Evolutionary conservation across 2,113 vertebrate species (phyloP).

Genomic region (Eclectus roratus): DNA sequence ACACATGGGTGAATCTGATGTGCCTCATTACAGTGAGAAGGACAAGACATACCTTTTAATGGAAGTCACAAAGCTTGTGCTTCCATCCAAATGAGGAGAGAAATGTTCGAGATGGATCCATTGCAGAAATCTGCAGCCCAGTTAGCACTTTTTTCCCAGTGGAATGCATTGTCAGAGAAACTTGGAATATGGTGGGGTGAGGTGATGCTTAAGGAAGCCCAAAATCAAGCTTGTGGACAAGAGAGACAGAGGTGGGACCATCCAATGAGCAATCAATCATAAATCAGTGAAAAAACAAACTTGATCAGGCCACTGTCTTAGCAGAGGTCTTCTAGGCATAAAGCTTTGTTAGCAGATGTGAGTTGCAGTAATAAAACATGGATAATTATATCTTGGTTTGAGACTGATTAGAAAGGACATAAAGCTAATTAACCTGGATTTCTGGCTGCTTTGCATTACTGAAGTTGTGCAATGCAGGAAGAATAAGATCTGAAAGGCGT

Average conservation of each 20-base stretch:
- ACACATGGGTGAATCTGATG: background rate
- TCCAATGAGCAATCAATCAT: background rate
- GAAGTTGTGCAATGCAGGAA: background rate
- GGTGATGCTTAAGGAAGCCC: background rate
- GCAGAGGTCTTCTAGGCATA: background rate
- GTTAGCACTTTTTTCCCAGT: background rate
- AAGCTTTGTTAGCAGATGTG: background rate
- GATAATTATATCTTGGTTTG: background rate
- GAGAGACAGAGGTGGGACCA: background rate
- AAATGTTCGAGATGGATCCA: background rate
- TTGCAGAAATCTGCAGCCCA: background rate
- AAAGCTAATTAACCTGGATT: slow-evolving; percentile 44
- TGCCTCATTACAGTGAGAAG: background rate
- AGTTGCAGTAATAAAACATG: background rate
- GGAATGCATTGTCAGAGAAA: background rate
- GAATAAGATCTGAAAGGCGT: background rate
- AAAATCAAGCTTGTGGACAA: background rate
- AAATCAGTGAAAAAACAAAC: background rate
- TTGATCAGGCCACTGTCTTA: background rate
- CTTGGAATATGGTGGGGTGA: background rate
- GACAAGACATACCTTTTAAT: background rate
- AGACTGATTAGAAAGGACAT: slow-evolving; percentile 25
- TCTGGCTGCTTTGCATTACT: background rate
- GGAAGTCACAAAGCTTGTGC: background rate
- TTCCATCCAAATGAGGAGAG: background rate